Base-by-base conservation (phyloP, 2,113 vertebrate genomes). In the Grus americana region DNA sequence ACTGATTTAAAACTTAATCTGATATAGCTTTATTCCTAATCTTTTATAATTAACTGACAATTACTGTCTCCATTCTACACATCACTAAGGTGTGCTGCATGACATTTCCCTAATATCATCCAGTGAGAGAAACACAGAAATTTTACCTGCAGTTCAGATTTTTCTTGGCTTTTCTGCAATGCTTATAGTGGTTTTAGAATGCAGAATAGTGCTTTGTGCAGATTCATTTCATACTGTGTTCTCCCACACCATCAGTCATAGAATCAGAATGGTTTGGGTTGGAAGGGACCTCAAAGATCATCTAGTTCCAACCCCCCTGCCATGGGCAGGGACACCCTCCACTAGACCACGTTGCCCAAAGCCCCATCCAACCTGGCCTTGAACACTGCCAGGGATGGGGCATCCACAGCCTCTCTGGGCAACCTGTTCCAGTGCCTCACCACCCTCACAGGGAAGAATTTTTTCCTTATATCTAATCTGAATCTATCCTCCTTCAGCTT, bases 91-190 rank as follows among this genome's bases (percentile, higher is more conserved):
- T 57, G 11, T 47, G 15, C 4, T 63, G 42, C 66, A 32, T 50
- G 24, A 5, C 0, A 0, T 14, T 74, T 78, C 17, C 40, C n/a
- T 57, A 36, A 3, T 6, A 59, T 57, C 15, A 42, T 36, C 18
- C 27, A 52, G 10, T 65, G 34, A 71, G 40, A 42, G 4, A 42
- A 83, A 84, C 44, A 0, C 4, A 63, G 49, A 70, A 44, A 17
- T 30, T 79, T 21, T 59, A 5, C 13, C 10, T 61, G 4, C 5
- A 65, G 4, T 66, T 87, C 32, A 75, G 6, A 40, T 59, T 73
- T 42, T 68, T 82, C 54, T 36, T 83, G 11, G 6, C 3, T 61
- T 87, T 84, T 80, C 38, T 81, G 26, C 19, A 44, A 16, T 57
- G 21, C 3, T 54, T 81, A 12, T 10, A 55, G 11, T 12, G 17